Evolutionary conservation across 2,113 vertebrate genomes (phyloP).

Genomic region (Nannobrachium achirus): DNA sequence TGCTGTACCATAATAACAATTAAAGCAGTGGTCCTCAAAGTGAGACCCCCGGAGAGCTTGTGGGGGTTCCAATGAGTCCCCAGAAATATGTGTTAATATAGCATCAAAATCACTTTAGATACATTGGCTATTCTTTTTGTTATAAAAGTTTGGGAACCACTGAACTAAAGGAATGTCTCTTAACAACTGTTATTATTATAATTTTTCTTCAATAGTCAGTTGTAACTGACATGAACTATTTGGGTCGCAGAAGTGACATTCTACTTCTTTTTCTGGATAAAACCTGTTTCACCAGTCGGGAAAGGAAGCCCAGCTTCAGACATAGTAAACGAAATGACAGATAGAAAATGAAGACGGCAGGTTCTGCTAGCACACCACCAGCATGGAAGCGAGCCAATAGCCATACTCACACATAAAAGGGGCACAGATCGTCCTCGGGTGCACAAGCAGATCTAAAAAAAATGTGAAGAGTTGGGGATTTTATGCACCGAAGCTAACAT

Average conservation of each 20-base stretch:
- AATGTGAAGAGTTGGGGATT: slow-evolving; percentile 89
- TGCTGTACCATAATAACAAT: too few relatives aligned
- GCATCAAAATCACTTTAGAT: too few relatives aligned
- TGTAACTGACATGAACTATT: neutral
- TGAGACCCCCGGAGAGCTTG: too few relatives aligned
- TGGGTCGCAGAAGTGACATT: neutral
- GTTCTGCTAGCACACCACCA: slow-evolving; percentile 44
- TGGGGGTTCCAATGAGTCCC: too few relatives aligned
- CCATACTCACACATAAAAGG: slow-evolving; percentile 98
- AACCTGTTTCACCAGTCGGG: slow-evolving; percentile 50
- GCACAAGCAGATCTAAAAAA: slow-evolving; percentile 92
- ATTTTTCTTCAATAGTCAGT: neutral
- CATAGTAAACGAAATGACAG: slow-evolving; percentile 18
- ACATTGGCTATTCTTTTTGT: too few relatives aligned
- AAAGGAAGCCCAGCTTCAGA: slow-evolving; percentile 67
- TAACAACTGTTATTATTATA: too few relatives aligned
- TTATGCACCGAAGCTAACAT: slow-evolving; percentile 87
- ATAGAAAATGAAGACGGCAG: slow-evolving; percentile 66
- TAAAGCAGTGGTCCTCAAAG: too few relatives aligned
- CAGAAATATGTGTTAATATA: neutral
- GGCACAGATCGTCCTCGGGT: slow-evolving; percentile 92
- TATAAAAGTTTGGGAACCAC: too few relatives aligned
- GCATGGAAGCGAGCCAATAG: slow-evolving; percentile 84
- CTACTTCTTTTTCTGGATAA: slow-evolving; percentile 79
- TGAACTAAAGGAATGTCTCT: too few relatives aligned